A percentile compares a stretch with the other conserved stretches of the same genome.
Conservation (phyloP, 2,113 vertebrate species). For the Cyprinodon tularosa region DNA sequence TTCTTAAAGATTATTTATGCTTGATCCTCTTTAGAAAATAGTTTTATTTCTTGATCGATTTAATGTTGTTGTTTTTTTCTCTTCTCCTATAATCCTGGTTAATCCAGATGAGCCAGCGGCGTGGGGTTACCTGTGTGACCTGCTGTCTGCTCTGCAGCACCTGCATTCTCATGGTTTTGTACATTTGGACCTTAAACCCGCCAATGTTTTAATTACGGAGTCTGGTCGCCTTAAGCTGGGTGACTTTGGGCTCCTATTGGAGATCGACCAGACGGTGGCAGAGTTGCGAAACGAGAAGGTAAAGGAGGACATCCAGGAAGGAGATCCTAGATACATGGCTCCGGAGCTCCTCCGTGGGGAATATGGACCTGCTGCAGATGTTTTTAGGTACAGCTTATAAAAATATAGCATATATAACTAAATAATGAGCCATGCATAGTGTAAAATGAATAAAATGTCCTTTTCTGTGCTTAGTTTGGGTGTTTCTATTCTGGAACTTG, state of each 20-base stretch:
- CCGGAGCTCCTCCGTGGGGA: slow-evolving; percentile 86
- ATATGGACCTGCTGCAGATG: slow-evolving; percentile 85
- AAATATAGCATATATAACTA: background rate
- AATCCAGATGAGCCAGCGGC: slow-evolving; percentile 78
- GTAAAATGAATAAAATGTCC: background rate
- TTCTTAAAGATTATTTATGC: background rate
- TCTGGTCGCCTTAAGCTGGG: slow-evolving; percentile 87
- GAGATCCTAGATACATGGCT: slow-evolving; percentile 92
- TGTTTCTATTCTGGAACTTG: slow-evolving; percentile 88
- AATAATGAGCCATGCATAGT: too few relatives aligned
- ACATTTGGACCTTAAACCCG: slow-evolving; percentile 90
- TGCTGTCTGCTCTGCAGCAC: slow-evolving; percentile 85
- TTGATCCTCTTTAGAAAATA: background rate
- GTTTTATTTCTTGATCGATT: background rate
- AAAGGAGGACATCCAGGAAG: slow-evolving; percentile 83
- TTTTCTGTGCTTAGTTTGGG: slow-evolving; percentile 80
- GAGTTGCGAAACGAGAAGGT: slow-evolving; percentile 48
- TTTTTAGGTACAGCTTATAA: slow-evolving; percentile 84
- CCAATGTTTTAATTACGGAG: slow-evolving; percentile 87
- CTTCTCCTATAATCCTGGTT: background rate
- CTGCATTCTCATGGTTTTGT: slow-evolving; percentile 83
- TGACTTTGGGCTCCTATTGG: slow-evolving; percentile 88
- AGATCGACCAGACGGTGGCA: slow-evolving; percentile 56
- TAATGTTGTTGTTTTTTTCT: background rate
- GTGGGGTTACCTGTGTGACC: slow-evolving; percentile 86